phyloP scores from a whole-genome alignment of 2,888 invertebrate genomes.

The Yponomeuta sedellus region DNA sequence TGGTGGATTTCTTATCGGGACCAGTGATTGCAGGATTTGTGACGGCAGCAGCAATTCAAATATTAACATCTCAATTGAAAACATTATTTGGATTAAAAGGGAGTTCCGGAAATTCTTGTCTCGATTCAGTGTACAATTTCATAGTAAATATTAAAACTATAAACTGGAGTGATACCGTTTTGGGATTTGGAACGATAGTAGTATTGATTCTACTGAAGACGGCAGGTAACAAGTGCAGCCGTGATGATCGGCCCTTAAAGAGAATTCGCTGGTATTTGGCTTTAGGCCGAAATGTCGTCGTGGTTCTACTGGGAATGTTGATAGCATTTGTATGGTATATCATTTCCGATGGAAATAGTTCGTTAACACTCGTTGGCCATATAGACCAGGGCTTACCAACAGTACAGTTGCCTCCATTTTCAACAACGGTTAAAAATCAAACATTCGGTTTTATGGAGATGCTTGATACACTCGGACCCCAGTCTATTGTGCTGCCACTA shows the following conservation, averaged over 20 bases:
- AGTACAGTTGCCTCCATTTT: constrained; percentile 44
- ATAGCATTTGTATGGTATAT: constrained; percentile 52
- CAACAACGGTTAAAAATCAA: constrained; percentile 67
- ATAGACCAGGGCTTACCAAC: constrained; percentile 8
- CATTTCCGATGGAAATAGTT: constrained; percentile 62
- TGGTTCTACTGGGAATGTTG: constrained; percentile 78
- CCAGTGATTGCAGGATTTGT: constrained; percentile 86
- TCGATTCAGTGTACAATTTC: constrained; percentile 71
- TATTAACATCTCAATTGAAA: constrained; percentile 82
- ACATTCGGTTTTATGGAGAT: constrained; percentile 71
- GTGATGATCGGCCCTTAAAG: neutral
- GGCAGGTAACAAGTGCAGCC: neutral
- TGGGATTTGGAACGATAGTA: constrained; percentile 76
- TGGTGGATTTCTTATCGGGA: constrained; percentile 84
- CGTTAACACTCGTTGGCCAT: constrained; percentile 59
- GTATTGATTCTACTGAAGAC: constrained; percentile 73
- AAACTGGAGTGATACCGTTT: constrained; percentile 70
- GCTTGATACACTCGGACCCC: constrained; percentile 67
- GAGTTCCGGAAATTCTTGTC: constrained; percentile 67
- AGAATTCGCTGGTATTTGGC: constrained; percentile 69
- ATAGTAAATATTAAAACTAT: constrained; percentile 69
- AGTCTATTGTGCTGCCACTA: constrained; percentile 73
- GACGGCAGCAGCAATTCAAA: constrained; percentile 84
- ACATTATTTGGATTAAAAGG: constrained; percentile 74
- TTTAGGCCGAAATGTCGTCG: constrained; percentile 81